phyloP scores from a whole-genome alignment of 2,888 invertebrate species.

The Polyommatus icarus region DNA sequence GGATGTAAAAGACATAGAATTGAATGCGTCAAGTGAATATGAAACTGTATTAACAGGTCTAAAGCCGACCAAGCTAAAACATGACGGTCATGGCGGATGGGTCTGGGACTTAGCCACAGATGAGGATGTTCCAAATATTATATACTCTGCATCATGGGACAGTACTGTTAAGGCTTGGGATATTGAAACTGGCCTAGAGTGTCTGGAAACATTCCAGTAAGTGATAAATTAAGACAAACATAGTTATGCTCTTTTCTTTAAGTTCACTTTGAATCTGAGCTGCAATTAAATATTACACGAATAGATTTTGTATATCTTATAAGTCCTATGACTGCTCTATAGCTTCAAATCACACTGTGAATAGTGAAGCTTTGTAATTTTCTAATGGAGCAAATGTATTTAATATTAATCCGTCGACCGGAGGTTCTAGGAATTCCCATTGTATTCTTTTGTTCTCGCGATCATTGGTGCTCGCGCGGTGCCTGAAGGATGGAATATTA shows the following conservation, averaged over 20 bases:
- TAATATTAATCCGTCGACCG: too few species aligned
- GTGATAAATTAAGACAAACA: conserved; percentile 37
- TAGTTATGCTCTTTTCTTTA: neutral
- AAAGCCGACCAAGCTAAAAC: conserved; percentile 58
- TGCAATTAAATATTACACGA: neutral
- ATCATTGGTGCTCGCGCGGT: too few species aligned
- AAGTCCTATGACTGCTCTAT: too few species aligned
- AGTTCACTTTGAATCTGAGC: neutral
- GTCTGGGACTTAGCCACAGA: conserved; percentile 81
- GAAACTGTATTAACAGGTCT: conserved; percentile 51
- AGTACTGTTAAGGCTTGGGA: conserved; percentile 81
- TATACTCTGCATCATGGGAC: conserved; percentile 83
- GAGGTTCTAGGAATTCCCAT: too few species aligned
- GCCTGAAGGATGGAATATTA: too few species aligned
- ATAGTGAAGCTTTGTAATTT: too few species aligned
- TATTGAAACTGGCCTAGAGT: conserved; percentile 63
- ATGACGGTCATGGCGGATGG: conserved; percentile 82
- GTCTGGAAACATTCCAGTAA: conserved; percentile 72
- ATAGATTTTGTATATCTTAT: too few species aligned
- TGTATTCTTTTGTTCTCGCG: too few species aligned
- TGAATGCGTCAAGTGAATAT: conserved; percentile 51
- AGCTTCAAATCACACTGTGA: too few species aligned
- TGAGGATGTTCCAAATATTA: conserved; percentile 57
- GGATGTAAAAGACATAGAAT: conserved; percentile 63
- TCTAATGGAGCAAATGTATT: too few species aligned